Percentiles rank a stretch among this genome's conserved stretches.
Evolutionary conservation across 2,888 invertebrate species (phyloP).

Genomic region (Acrobasis repandana): DNA sequence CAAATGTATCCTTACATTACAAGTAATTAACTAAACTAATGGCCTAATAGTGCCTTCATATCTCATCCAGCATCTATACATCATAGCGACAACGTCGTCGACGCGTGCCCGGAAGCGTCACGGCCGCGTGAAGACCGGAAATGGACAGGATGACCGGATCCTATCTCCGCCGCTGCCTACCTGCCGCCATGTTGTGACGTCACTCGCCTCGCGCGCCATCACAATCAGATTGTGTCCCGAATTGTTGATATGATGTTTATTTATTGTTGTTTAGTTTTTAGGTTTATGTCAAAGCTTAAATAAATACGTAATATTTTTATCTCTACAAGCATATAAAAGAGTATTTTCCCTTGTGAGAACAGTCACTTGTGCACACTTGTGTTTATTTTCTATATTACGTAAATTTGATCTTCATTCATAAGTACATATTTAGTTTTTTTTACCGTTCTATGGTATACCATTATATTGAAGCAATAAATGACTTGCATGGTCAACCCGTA

Average conservation of each 20-base stretch:
- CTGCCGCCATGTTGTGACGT: constrained; percentile 79
- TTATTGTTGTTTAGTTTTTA: constrained; percentile 1
- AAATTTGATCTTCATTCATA: no score
- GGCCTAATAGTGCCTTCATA: constrained; percentile 20
- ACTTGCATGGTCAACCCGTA: no score
- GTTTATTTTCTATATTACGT: no score
- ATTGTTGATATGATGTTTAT: constrained; percentile 38
- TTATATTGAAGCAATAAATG: no score
- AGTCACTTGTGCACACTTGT: no score
- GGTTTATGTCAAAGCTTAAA: neutral
- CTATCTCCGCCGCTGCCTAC: constrained; percentile 80
- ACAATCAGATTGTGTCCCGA: constrained; percentile 46
- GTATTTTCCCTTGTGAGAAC: no score
- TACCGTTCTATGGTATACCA: no score
- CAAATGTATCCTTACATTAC: neutral
- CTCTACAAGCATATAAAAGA: neutral
- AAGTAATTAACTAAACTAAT: constrained; percentile 7
- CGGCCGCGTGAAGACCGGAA: constrained; percentile 83
- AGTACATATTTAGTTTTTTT: no score
- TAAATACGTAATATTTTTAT: neutral
- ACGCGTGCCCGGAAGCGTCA: constrained; percentile 82
- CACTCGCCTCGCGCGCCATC: constrained; percentile 48
- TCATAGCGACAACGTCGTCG: constrained; percentile 64
- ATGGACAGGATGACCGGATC: constrained; percentile 83
- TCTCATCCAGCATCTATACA: constrained; percentile 58